Percentiles rank a stretch among this genome's conserved stretches.
phyloP scores from a whole-genome alignment of 2,113 vertebrate species.

The Entelurus aequoreus region DNA sequence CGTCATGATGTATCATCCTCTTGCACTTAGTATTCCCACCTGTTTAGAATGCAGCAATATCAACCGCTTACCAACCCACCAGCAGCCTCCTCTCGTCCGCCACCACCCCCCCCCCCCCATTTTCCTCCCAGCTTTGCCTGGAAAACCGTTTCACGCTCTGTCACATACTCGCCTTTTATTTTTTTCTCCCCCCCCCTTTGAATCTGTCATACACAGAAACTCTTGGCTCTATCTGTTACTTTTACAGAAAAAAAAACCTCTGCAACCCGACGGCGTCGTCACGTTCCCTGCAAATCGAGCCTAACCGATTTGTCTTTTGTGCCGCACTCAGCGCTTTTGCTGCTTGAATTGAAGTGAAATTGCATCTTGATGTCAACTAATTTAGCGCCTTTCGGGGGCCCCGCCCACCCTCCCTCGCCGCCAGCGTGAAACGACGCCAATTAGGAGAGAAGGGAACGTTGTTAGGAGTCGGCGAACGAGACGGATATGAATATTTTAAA shows the following conservation, averaged over 20 bases:
- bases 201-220: constrained; percentile 20
- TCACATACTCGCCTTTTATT: constrained; percentile 18
- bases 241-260: constrained; percentile 37
- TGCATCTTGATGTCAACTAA: constrained; percentile 51
- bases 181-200: constrained; percentile 2
- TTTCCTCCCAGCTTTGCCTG: constrained; percentile 38
- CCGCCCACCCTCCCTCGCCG: background rate
- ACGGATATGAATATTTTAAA: constrained; percentile 29
- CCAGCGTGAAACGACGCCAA: constrained; percentile 32
- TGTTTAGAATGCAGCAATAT: constrained; percentile 46
- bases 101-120: too few relatives aligned
- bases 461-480: constrained; percentile 27
- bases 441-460: constrained; percentile 38
- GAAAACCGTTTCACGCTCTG: constrained; percentile 54
- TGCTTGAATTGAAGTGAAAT: constrained; percentile 37
- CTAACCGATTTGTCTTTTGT: constrained; percentile 32
- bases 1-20: constrained; percentile 24
- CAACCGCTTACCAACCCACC: constrained; percentile 49
- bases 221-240: constrained; percentile 41
- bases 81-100: constrained; percentile 31
- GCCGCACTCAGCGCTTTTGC: constrained; percentile 39
- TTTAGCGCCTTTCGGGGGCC: constrained; percentile 37
- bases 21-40: constrained; percentile 38
- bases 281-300: background rate
- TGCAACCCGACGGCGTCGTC: constrained; percentile 14